Evolutionary conservation across 2,113 vertebrate species (phyloP), one percentile per base, ranked within the genome.

Genomic region (Oreochromis spilurus): DNA sequence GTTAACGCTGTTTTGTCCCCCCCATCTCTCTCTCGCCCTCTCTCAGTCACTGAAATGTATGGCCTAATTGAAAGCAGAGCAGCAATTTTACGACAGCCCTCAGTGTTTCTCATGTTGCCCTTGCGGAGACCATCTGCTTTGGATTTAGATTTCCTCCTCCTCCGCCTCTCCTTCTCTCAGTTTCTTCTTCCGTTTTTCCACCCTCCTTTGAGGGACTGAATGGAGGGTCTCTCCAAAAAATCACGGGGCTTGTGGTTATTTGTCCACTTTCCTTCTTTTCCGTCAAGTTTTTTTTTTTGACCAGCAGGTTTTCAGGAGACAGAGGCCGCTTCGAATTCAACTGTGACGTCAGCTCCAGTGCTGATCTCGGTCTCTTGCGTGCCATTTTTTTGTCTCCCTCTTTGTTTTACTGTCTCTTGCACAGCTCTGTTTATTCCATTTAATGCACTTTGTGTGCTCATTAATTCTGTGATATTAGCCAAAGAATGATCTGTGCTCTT

Each of bases 61-160:
- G 89, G 77, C 91, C 88, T 96, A 96, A 96, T 96, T 96, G 89
- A 96, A 96, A 96, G 84, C 96, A 96, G 96, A 94, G 90, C 90
- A 84, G 84, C 75, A 79, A 86, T 93, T 95, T 95, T 94, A 95
- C 89, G 88, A 93, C 72, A 50, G 83, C 86, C 87, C 92, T 95
- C 88, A 84, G 84, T 93, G 93, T 94, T 96, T 94, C 90, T 96
- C 83, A 78, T 93, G 93, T 93, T 94, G 94, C 96, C 95, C 95
- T 94, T 96, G 95, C 93, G 88, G 94, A 95, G 94, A 94, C 94
- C 96, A 97, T 96, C 96, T 97, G 96, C 95, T 96, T 96, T 93
- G 93, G 95, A 96, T 97, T 97, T 96, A 95, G 93, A 91, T 90
- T 92, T 93, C 89, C 72, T 77, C 24, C 43, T 77, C 70, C 70